These are phyloP conservation scores for Drosophila sechellia DNA, from an alignment of 1,140 invertebrate species.

Conservation along the genomic window DNA sequence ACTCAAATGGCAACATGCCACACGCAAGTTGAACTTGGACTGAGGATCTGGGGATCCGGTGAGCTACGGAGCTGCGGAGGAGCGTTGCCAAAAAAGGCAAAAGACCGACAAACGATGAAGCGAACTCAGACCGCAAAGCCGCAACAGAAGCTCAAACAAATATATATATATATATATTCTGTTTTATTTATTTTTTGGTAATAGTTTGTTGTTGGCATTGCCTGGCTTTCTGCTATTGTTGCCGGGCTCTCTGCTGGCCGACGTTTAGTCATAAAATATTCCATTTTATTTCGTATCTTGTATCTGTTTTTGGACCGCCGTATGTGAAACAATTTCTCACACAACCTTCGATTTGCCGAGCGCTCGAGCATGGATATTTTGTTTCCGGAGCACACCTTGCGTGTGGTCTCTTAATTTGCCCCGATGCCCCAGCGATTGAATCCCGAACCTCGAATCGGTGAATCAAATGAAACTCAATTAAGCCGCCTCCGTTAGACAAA, in stretches of 20 bases:
- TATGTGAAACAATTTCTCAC: conserved; percentile 63
- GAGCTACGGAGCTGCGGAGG: conserved; percentile 2
- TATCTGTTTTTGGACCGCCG: conserved; percentile 15
- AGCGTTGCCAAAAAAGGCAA: conserved; percentile 71
- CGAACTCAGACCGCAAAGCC: conserved; percentile 67
- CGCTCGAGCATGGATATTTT: conserved; percentile 52
- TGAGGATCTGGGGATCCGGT: conserved; percentile 11
- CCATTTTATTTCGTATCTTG: conserved; percentile 73
- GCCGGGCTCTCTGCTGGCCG: conserved; percentile 40
- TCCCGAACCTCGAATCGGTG: conserved; percentile 34
- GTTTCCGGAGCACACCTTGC: conserved; percentile 55
- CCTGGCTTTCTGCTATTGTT: conserved; percentile 48
- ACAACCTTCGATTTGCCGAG: conserved; percentile 63
- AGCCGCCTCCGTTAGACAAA: conserved; percentile 72
- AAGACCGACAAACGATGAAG: conserved; percentile 61
- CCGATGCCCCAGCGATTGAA: conserved; percentile 30
- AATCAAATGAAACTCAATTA: conserved; percentile 74
- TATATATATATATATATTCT: conserved; percentile 42
- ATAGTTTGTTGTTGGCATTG: conserved; percentile 68
- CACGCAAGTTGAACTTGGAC: conserved; percentile 58
- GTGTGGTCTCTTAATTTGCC: conserved; percentile 66
- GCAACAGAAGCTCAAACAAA: conserved; percentile 77
- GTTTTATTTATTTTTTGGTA: conserved; percentile 51
- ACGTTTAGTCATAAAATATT: conserved; percentile 81
- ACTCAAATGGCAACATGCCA: conserved; percentile 82